A percentile compares a stretch with the other conserved stretches of the same genome.
Evolutionary conservation across 2,797 vertebrate genomes (phyloP).

Genomic region (Schizopygopsis malacanthus): DNA sequence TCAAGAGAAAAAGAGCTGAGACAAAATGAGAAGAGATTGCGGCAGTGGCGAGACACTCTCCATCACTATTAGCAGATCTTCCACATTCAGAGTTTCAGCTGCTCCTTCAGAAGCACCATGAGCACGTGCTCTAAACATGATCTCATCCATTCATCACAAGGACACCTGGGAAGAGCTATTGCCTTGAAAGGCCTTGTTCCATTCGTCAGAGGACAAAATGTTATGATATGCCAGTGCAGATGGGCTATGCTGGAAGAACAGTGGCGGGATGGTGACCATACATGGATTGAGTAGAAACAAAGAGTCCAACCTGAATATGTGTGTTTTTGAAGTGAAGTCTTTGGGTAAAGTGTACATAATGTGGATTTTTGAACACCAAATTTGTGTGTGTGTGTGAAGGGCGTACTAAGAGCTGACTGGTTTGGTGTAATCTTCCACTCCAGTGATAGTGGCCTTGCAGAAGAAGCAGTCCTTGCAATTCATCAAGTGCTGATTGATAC

Average conservation of each 20-base stretch:
- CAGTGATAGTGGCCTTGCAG: constrained; percentile 92
- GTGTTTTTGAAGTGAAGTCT: constrained; percentile 40
- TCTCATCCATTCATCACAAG: constrained; percentile 11
- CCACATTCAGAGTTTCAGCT: background rate
- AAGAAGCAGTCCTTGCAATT: constrained; percentile 99
- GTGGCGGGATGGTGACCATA: background rate
- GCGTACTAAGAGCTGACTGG: constrained; percentile 79
- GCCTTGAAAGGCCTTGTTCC: constrained; percentile 16
- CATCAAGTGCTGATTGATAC: constrained; percentile 99
- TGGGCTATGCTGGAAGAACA: background rate
- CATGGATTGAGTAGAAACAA: background rate
- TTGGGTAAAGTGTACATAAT: constrained; percentile 43
- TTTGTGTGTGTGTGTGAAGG: constrained; percentile 40
- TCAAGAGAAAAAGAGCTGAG: background rate
- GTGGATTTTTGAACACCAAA: constrained; percentile 22
- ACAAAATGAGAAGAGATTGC: background rate
- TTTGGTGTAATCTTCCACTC: constrained; percentile 94
- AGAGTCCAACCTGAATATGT: constrained; percentile 27
- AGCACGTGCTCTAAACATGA: background rate
- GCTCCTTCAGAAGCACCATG: background rate
- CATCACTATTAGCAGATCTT: background rate
- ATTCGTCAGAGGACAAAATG: background rate
- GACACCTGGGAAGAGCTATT: constrained; percentile 6
- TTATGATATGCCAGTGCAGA: background rate
- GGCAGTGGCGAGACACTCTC: background rate